Base-by-base conservation (phyloP, 2,888 invertebrate species). In the Heliconius aoede region DNA sequence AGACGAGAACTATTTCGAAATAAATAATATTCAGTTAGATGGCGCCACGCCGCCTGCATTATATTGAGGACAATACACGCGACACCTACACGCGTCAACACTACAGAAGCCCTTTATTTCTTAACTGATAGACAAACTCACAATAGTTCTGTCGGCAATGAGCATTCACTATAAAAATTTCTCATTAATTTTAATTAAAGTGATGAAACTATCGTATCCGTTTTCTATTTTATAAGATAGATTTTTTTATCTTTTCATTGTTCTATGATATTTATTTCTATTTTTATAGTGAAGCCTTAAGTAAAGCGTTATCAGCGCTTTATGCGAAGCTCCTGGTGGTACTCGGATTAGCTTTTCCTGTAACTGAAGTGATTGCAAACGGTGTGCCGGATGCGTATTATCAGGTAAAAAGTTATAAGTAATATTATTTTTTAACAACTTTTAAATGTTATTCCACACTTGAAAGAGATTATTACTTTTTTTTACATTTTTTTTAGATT, bases 271-370 rank as follows among this genome's bases (percentile, higher is more conserved):
- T 55, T 24, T 24, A 30, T n/a, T 28, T 73, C 18, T 30, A 64
- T 51, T 60, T 83, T 92, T 91, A 80, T 86, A 96, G 96, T 85
- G 97, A 97, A 89, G 96, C 96, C 61, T 88, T 97, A 78, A 96
- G 96, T 81, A 95, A 96, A 77, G 96, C 97, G 8, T 89, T 98
- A 64, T 98, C 98, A 61, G 97, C 97, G 4, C 94, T 98, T 40
- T 98, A 98, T 90, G 97, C 97, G 75, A 98, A 98, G 88, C 93
- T 98, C 21, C 90, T 98, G 77, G 97, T 98, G 21, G 97, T 98
- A 8, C 92, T 97, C 80, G 98, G 98, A 13, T 95, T 98, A 60
- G 97, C 98, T 24, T 96, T 98, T 84, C 98, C 98, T 4, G 96
- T 98, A 79, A 97, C 98, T 4, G 97, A 98, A 93, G 97, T 97